Evolutionary conservation across 53 echinoderm and acorn worm species (phyloP).

Genomic region (Mesocentrotus franciscanus): DNA sequence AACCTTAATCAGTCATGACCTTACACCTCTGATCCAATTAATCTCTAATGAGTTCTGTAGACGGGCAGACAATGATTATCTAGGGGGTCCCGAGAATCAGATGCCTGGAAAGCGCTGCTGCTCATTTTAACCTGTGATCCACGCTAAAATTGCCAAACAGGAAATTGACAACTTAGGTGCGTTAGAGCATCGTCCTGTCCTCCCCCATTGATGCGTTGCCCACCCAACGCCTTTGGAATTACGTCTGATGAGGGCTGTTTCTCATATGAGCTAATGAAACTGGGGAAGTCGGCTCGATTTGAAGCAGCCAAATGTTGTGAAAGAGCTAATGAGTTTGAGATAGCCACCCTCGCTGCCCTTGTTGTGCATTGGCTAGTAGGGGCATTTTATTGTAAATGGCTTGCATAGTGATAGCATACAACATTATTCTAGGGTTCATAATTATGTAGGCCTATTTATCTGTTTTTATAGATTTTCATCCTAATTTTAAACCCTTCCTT

Average conservation of each 20-base stretch:
- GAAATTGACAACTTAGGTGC: slow-evolving; percentile 22
- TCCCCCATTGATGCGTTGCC: background rate
- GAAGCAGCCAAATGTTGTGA: background rate
- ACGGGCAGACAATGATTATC: slow-evolving; percentile 13
- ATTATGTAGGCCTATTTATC: too few relatives aligned
- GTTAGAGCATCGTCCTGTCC: background rate
- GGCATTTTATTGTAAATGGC: too few relatives aligned
- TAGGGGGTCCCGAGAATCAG: background rate
- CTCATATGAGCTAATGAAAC: background rate
- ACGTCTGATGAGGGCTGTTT: background rate
- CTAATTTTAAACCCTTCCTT: background rate
- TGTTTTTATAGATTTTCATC: background rate
- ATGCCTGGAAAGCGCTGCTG: background rate
- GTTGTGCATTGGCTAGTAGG: background rate
- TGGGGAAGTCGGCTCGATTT: background rate
- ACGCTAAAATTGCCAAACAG: slow-evolving; percentile 6
- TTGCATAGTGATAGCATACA: too few relatives aligned
- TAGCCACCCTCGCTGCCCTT: background rate
- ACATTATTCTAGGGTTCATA: too few relatives aligned
- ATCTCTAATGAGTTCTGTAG: slow-evolving; percentile 28
- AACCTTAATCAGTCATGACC: slow-evolving; percentile 5
- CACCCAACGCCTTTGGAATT: background rate
- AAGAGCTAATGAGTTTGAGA: background rate
- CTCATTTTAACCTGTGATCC: slow-evolving; percentile 2
- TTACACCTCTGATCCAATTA: slow-evolving; percentile 17